A percentile compares a stretch with the other conserved stretches of the same genome.
Conservation (phyloP, 1,140 invertebrate species). For the Anastatus disparis region DNA sequence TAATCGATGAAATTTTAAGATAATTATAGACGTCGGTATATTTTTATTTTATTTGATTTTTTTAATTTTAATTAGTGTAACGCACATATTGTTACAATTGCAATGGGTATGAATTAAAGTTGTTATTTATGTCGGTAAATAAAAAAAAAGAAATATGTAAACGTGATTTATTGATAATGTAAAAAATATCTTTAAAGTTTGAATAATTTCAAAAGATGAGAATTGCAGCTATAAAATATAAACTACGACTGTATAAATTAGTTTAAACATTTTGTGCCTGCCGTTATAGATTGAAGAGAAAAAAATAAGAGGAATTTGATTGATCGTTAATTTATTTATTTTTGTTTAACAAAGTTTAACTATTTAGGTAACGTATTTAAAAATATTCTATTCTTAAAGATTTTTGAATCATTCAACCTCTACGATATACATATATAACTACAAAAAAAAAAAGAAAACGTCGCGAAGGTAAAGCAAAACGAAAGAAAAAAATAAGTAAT, state of each 20-base stretch:
- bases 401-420: no score
- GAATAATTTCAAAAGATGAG: not conserved
- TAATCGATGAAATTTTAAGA: not conserved
- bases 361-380: no score
- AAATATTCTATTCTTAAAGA: no score
- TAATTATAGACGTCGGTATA: slow-evolving; percentile 4
- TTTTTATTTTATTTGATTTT: no score
- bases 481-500: not conserved
- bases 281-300: not conserved
- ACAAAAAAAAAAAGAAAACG: no score
- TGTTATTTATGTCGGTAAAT: not conserved
- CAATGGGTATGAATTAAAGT: not conserved
- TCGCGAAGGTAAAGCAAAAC: not conserved
- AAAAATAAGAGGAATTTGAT: no score
- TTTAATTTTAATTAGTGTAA: not conserved
- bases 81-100: not conserved
- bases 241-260: not conserved
- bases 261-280: slow-evolving; percentile 21
- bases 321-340: slow-evolving; percentile 4
- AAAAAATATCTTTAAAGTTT: no score
- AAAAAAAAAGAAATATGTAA: not conserved
- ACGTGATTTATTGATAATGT: not conserved
- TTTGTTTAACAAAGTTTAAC: no score
- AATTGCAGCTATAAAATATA: not conserved
- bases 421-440: no score